Conservation (phyloP, 2,797 vertebrate genomes). For the Lepidocolaptes lacrymiger region DNA sequence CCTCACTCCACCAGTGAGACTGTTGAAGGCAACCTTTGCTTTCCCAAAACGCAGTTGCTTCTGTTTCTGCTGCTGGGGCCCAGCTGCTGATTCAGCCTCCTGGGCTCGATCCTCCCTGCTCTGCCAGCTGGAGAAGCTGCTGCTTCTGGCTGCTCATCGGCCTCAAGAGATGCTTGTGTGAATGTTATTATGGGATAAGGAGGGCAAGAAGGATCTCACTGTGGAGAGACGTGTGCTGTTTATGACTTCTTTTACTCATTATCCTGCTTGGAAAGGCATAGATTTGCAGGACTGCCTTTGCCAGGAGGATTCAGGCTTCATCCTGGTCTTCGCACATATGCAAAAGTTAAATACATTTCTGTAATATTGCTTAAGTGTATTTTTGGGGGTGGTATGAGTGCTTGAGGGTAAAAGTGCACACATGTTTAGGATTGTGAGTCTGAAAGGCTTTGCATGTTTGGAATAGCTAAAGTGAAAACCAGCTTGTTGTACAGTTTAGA, state of each 20-base stretch:
- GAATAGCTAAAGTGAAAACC: background rate
- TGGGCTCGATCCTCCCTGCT: accelerated
- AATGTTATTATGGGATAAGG: background rate
- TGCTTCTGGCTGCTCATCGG: accelerated
- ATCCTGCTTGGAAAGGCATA: background rate
- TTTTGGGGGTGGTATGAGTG: background rate
- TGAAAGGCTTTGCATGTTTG: background rate
- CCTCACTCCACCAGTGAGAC: background rate
- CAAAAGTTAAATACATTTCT: background rate
- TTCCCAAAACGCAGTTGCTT: background rate
- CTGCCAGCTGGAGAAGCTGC: background rate
- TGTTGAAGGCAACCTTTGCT: background rate
- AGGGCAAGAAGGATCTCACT: background rate
- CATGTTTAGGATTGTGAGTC: background rate
- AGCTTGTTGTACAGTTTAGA: background rate
- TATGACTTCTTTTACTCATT: background rate
- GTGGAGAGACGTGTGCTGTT: background rate
- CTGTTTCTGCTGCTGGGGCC: background rate
- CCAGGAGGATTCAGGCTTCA: background rate
- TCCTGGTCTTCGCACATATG: background rate
- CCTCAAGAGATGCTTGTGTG: background rate
- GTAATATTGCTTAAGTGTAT: background rate
- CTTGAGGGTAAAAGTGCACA: background rate
- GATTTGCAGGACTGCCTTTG: background rate
- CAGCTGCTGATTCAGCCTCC: background rate